phyloP scores from a whole-genome alignment of 2,797 vertebrate species.

The Ctenopoma kingsleyae region DNA sequence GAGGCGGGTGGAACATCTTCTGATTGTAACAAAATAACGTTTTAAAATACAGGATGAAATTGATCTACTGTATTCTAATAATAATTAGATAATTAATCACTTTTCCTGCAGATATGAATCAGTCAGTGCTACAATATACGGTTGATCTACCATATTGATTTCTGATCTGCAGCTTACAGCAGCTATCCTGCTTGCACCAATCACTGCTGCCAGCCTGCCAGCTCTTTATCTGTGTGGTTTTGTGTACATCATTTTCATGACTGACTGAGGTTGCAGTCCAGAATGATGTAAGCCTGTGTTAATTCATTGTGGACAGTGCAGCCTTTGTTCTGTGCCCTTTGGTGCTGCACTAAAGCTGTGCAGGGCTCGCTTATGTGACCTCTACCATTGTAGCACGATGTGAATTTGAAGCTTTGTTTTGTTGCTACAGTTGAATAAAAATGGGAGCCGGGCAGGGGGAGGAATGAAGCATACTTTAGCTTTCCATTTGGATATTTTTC shows the following conservation, averaged over 20 bases:
- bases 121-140: slow-evolving; percentile 18
- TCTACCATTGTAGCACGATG: slow-evolving; percentile 76
- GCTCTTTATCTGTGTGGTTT: slow-evolving; percentile 72
- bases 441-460: slow-evolving; percentile 20
- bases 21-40: slow-evolving; percentile 35
- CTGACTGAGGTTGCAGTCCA: slow-evolving; percentile 76
- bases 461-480: slow-evolving; percentile 42
- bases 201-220: slow-evolving; percentile 34
- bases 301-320: slow-evolving; percentile 81
- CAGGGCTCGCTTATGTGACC: slow-evolving; percentile 79
- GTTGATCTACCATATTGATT: slow-evolving; percentile 53
- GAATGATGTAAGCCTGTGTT: slow-evolving; percentile 85
- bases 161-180: slow-evolving; percentile 48
- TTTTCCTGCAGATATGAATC: slow-evolving; percentile 50
- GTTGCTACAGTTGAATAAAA: slow-evolving; percentile 67
- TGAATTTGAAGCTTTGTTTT: slow-evolving; percentile 84
- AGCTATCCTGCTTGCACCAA: slow-evolving; percentile 30
- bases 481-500: slow-evolving; percentile 59
- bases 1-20: slow-evolving; percentile 23
- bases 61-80: slow-evolving; percentile 19
- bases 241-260: slow-evolving; percentile 82
- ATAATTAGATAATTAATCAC: slow-evolving; percentile 11
- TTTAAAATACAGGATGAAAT: slow-evolving; percentile 30
- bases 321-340: slow-evolving; percentile 83
- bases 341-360: slow-evolving; percentile 73